These are phyloP conservation scores for Aphidius ervi DNA, from an alignment of 1,140 invertebrate genomes.

Conservation along the genomic window DNA sequence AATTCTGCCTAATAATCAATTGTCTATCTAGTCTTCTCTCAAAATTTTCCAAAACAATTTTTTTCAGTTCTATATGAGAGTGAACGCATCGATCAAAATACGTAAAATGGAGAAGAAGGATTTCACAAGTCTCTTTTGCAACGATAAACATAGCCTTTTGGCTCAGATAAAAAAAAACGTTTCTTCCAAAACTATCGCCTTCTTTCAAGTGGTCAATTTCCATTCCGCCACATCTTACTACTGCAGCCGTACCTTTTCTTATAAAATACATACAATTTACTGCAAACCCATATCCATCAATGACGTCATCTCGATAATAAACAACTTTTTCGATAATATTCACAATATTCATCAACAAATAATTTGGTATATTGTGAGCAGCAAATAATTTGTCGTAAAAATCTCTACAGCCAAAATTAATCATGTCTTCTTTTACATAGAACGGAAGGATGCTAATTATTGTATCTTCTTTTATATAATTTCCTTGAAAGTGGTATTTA, in stretches of 20 bases:
- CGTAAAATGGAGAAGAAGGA: constrained; percentile 34
- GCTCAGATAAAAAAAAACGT: constrained; percentile 32
- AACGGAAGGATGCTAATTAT: constrained; percentile 34
- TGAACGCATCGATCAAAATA: constrained; percentile 30
- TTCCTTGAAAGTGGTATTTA: constrained; percentile 37
- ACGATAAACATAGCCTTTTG: constrained; percentile 35
- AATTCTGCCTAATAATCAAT: no score
- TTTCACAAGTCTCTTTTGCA: constrained; percentile 39
- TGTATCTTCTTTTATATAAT: constrained; percentile 38
- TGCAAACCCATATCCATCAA: constrained; percentile 48
- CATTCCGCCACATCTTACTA: constrained; percentile 53
- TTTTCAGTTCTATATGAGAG: no score
- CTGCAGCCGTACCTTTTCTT: constrained; percentile 53
- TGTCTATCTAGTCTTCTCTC: no score
- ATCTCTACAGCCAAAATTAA: constrained; percentile 28
- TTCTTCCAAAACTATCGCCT: constrained; percentile 53
- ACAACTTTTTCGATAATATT: constrained; percentile 34
- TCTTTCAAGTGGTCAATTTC: constrained; percentile 55
- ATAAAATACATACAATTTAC: constrained; percentile 60
- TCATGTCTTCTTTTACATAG: constrained; percentile 37
- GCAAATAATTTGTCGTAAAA: constrained; percentile 32
- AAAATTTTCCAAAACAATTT: no score
- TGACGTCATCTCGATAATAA: constrained; percentile 39
- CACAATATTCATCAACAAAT: constrained; percentile 32
- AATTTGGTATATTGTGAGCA: constrained; percentile 32